Base-by-base conservation (phyloP, 2,113 vertebrate genomes). In the Aix galericulata region DNA sequence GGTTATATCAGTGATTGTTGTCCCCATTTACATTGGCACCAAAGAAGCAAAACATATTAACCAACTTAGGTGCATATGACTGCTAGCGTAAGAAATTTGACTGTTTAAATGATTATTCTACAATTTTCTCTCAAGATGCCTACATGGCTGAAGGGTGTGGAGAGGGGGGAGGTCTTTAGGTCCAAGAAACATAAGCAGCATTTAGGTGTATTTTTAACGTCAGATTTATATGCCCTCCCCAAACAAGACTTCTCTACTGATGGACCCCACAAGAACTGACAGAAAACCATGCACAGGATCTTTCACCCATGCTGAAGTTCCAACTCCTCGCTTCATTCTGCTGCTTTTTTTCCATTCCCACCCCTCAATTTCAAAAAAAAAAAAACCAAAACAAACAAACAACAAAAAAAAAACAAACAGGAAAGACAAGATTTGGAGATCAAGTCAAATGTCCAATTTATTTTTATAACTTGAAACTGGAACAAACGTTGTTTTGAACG, bases 381-480 rank as follows among this genome's bases (percentile, higher is more conserved):
- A 97, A 98, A 97, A 96, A 97, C 95, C 98, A 97, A 96, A 97
- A 96, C 96, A 98, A 97, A 79, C 93, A 98, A 96, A 97, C 95
- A 96, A 97, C 95, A 98, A 97, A 96, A 97, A 95, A 98, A 97
- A 96, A 97, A 96, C 96, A 98, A 97, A 79, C 93, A 98, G 95
- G 93, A 98, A 97, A 98, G 96, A 98, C 98, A 97, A 98, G 96
- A 95, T 98, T 98, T 97, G 97, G 97, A 98, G 97, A 98, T 98
- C 98, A 98, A 98, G 98, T 98, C 98, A 98, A 98, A 98, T 98
- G 98, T 98, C 98, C 98, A 97, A 98, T 98, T 98, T 98, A 98
- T 98, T 98, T 98, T 98, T 97, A 98, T 98, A 98, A 98, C 98
- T 98, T 98, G 98, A 98, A 98, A 98, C 97, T 98, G 98, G 98